phyloP scores from a whole-genome alignment of 1,140 invertebrate genomes.

The Hypothenemus hampei region DNA sequence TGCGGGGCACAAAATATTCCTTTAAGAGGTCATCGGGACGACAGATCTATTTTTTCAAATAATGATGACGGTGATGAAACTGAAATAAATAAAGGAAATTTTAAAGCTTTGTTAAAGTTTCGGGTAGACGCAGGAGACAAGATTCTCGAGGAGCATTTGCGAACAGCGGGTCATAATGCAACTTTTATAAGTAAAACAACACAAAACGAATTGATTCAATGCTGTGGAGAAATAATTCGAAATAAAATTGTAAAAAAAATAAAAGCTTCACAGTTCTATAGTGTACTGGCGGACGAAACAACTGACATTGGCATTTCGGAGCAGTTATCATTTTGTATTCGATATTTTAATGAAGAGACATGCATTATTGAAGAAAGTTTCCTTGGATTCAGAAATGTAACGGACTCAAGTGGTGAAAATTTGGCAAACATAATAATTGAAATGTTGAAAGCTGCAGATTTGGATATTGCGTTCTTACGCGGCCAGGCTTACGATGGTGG shows the following conservation, averaged over 20 bases:
- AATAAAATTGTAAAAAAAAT: neutral
- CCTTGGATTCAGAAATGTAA: neutral
- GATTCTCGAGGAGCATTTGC: neutral
- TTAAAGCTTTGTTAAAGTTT: conserved; percentile 1
- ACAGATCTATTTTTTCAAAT: neutral
- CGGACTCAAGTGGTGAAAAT: neutral
- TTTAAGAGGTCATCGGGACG: neutral
- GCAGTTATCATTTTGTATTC: neutral
- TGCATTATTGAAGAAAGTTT: neutral
- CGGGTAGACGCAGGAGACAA: neutral
- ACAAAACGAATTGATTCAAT: neutral
- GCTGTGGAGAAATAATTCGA: neutral
- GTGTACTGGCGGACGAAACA: neutral
- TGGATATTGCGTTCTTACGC: neutral
- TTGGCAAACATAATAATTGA: no score
- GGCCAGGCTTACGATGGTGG: neutral
- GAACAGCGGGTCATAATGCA: neutral
- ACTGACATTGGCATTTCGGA: neutral
- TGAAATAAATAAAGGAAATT: neutral
- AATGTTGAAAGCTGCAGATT: neutral
- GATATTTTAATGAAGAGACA: neutral
- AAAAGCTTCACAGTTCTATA: neutral
- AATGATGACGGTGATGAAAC: neutral
- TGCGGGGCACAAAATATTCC: conserved; percentile 4
- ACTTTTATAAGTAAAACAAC: conserved; percentile 9